Evolutionary conservation across 1,140 invertebrate genomes (phyloP).

Genomic region (Anagrus nilaparvatae): DNA sequence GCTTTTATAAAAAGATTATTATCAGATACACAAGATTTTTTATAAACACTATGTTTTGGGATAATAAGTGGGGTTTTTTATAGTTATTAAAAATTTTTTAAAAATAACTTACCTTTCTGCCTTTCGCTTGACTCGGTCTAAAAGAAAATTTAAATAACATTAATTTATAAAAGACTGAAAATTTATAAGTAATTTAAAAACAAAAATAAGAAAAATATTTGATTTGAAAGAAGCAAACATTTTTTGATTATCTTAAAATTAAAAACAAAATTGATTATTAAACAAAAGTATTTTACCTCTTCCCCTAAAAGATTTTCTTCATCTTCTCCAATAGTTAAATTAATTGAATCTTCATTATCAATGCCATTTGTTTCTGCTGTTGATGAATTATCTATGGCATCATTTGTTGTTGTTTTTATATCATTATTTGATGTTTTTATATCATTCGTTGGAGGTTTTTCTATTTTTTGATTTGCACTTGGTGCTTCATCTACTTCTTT

Average conservation of each 20-base stretch:
- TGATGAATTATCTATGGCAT: slow-evolving; percentile 18
- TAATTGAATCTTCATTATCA: slow-evolving; percentile 69
- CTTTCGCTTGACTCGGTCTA: slow-evolving; percentile 34
- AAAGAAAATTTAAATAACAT: slow-evolving; percentile 18
- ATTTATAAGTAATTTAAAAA: background rate
- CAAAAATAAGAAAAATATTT: slow-evolving; percentile 11
- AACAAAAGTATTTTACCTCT: too few relatives aligned
- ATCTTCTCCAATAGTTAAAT: slow-evolving; percentile 70
- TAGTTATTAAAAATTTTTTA: too few relatives aligned
- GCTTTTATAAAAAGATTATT: too few relatives aligned
- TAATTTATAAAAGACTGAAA: too few relatives aligned
- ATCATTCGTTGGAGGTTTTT: slow-evolving; percentile 12
- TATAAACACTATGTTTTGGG: too few relatives aligned
- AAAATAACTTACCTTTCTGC: slow-evolving; percentile 36
- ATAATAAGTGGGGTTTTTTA: too few relatives aligned
- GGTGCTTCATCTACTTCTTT: slow-evolving; percentile 16
- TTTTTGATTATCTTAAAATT: too few relatives aligned
- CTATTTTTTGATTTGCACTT: slow-evolving; percentile 11
- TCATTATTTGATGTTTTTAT: slow-evolving; percentile 5
- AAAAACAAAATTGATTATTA: too few relatives aligned
- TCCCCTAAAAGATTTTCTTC: slow-evolving; percentile 65
- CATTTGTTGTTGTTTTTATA: slow-evolving; percentile 14
- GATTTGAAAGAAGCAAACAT: slow-evolving; percentile 1
- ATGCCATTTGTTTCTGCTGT: slow-evolving; percentile 40
- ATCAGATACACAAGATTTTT: too few relatives aligned